These are phyloP conservation scores for Calliphora vicina DNA, from an alignment of 1,140 invertebrate species.

Conservation along the genomic window DNA sequence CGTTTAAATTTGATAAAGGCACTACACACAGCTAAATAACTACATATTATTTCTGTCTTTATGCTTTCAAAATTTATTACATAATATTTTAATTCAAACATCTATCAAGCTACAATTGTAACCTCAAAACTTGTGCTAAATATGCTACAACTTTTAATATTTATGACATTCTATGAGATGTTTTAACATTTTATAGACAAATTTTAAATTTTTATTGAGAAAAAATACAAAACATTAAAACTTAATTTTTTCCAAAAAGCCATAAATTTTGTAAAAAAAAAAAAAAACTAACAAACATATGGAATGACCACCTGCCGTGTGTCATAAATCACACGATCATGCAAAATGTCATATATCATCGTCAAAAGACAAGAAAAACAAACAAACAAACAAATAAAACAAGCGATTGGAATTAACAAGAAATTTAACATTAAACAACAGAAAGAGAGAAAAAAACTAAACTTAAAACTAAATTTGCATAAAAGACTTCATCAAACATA, in stretches of 20 bases:
- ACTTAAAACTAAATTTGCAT: background rate
- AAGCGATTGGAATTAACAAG: background rate
- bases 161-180: background rate
- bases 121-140: no score
- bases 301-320: slow-evolving; percentile 20
- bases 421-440: slow-evolving; percentile 4
- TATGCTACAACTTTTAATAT: background rate
- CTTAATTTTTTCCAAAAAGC: background rate
- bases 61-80: no score
- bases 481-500: background rate
- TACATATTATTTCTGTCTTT: no score
- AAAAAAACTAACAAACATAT: background rate
- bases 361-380: slow-evolving; percentile 16
- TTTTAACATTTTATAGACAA: background rate
- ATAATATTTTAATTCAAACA: no score
- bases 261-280: background rate
- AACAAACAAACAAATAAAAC: background rate
- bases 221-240: background rate
- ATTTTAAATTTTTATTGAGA: background rate
- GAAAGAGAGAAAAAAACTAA: background rate
- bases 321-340: slow-evolving; percentile 34
- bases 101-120: no score
- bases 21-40: no score
- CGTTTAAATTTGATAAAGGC: no score
- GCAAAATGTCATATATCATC: slow-evolving; percentile 34